A percentile compares a stretch with the other conserved stretches of the same genome.
These are phyloP conservation scores for Melanotaenia duboulayi DNA, from an alignment of 2,113 vertebrate genomes.

Conservation along the genomic window DNA sequence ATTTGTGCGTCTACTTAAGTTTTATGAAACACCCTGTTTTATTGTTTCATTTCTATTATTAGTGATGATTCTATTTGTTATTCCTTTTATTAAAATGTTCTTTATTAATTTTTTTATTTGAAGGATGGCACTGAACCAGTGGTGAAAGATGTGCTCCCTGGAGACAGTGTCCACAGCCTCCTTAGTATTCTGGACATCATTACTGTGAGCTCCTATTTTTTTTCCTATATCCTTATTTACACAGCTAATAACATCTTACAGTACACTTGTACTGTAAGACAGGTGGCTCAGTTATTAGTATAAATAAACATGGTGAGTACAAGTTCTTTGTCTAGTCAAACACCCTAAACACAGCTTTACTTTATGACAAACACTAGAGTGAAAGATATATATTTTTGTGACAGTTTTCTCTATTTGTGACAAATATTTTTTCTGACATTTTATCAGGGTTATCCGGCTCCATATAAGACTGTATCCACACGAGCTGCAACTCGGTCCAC, in stretches of 20 bases:
- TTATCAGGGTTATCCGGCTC: slow-evolving; percentile 89
- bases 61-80: slow-evolving; percentile 1
- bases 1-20: background rate
- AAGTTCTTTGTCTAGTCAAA: too few species aligned
- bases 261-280: too few species aligned
- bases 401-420: background rate
- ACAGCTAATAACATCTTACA: too few species aligned
- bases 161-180: slow-evolving; percentile 96
- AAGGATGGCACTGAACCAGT: slow-evolving; percentile 92
- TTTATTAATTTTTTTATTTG: background rate
- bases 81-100: too few species aligned
- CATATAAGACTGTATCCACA: slow-evolving; percentile 92
- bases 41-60: background rate
- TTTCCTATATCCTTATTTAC: too few species aligned
- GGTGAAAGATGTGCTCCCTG: slow-evolving; percentile 93
- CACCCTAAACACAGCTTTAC: too few species aligned
- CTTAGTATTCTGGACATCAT: slow-evolving; percentile 96
- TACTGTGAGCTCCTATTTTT: slow-evolving; percentile 85
- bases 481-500: slow-evolving; percentile 88
- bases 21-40: background rate
- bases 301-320: background rate
- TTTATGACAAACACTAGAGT: too few species aligned
- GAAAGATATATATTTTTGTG: background rate
- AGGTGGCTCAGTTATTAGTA: too few species aligned
- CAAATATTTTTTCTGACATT: background rate